Evolutionary conservation across 1,140 invertebrate genomes (phyloP).

Genomic region (Temnothorax curvispinosus): DNA sequence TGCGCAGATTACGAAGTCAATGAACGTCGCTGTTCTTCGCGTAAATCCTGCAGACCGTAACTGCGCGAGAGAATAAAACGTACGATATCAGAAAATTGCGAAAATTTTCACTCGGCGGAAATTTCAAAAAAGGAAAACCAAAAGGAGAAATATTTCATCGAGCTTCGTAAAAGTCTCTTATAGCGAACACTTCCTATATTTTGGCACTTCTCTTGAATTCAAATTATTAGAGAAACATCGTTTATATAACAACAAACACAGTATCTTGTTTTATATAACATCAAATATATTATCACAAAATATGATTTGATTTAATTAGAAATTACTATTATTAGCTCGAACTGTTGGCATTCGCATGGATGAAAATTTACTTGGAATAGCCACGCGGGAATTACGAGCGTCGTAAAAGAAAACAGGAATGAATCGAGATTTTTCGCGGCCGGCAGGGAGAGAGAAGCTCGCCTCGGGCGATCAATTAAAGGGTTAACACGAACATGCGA

Average conservation of each 20-base stretch:
- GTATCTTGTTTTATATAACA: not conserved
- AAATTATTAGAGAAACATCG: not conserved
- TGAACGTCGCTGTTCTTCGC: not conserved
- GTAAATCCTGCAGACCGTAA: not conserved
- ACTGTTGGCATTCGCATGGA: not conserved
- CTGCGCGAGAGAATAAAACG: not conserved
- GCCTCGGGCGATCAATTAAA: slow-evolving; percentile 66
- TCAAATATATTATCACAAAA: not conserved
- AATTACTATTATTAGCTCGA: not conserved
- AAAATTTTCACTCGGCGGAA: not conserved
- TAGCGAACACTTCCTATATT: not conserved
- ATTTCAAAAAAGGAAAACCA: not conserved
- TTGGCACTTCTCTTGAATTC: not conserved
- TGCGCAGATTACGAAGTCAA: not conserved
- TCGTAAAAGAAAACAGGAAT: slow-evolving; percentile 63
- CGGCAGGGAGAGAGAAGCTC: not conserved
- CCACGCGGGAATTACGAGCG: slow-evolving; percentile 37
- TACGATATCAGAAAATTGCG: not conserved
- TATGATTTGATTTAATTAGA: slow-evolving; percentile 30
- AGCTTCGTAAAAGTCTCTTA: not conserved
- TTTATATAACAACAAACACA: not conserved
- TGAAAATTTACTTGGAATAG: slow-evolving; percentile 21
- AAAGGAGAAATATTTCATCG: not conserved
- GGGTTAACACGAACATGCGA: slow-evolving; percentile 58
- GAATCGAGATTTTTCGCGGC: slow-evolving; percentile 49